A percentile compares a stretch with the other conserved stretches of the same genome.
Evolutionary conservation across 2,797 vertebrate genomes (phyloP).

Genomic region (Oryzias dopingdopingensis): DNA sequence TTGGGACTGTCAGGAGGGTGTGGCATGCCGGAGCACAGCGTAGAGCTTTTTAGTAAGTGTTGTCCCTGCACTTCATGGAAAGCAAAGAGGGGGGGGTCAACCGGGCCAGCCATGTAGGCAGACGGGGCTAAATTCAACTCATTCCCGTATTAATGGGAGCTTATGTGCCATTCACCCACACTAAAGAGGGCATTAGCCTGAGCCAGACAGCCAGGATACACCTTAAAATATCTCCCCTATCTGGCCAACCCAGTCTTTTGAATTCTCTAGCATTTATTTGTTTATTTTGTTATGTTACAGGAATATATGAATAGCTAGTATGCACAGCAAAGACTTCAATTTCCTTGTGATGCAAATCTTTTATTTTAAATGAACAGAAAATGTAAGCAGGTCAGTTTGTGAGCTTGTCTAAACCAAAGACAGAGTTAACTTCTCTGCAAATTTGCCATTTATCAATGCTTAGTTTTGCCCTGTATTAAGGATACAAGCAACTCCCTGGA

Average conservation of each 20-base stretch:
- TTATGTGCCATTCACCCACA: constrained; percentile 78
- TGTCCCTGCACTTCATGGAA: constrained; percentile 79
- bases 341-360: neutral
- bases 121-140: constrained; percentile 82
- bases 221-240: constrained; percentile 74
- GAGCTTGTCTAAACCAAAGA: no score
- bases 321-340: neutral
- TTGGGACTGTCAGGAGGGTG: constrained; percentile 68
- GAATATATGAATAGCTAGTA: neutral
- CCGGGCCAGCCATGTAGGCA: constrained; percentile 60
- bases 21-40: constrained; percentile 62
- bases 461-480: no score
- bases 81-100: constrained; percentile 53
- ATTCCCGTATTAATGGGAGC: constrained; percentile 83
- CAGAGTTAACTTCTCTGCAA: no score
- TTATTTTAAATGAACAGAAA: no score
- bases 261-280: constrained; percentile 14
- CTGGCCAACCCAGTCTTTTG: constrained; percentile 43
- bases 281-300: neutral
- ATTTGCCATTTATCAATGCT: no score
- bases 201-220: constrained; percentile 73
- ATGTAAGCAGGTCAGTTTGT: no score
- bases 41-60: constrained; percentile 77
- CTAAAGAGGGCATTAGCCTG: constrained; percentile 73
- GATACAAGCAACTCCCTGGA: no score